These are phyloP conservation scores for Rhamnusium bicolor DNA, from an alignment of 2,888 invertebrate species.

Conservation along the genomic window DNA sequence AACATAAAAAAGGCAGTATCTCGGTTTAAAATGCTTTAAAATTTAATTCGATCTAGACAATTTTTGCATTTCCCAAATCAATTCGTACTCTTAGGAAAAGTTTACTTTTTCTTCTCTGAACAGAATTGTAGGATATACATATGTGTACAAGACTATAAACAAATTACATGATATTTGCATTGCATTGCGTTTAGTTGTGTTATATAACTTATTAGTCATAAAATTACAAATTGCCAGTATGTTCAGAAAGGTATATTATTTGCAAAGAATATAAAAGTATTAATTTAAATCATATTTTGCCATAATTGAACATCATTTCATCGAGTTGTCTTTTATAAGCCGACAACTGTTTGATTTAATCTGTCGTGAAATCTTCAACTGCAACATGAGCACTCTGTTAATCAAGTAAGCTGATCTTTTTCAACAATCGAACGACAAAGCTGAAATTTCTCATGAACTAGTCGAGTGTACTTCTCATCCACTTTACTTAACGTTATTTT, in stretches of 20 bases:
- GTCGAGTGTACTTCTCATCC: conserved; percentile 15
- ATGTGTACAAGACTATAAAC: too few relatives aligned
- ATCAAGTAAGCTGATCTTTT: conserved; percentile 33
- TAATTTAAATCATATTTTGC: conserved; percentile 31
- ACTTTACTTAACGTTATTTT: conserved; percentile 3
- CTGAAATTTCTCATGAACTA: conserved; percentile 31
- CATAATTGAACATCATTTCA: conserved; percentile 18
- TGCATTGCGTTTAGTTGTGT: too few relatives aligned
- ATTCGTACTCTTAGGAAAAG: too few relatives aligned
- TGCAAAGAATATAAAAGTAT: conserved; percentile 20
- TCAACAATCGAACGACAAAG: conserved; percentile 18
- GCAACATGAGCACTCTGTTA: not conserved
- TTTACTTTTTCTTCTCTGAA: too few relatives aligned
- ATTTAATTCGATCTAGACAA: too few relatives aligned
- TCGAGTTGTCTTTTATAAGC: conserved; percentile 20
- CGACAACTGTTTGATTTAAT: conserved; percentile 2
- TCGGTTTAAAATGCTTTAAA: too few relatives aligned
- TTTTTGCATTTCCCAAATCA: too few relatives aligned
- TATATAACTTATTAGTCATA: too few relatives aligned
- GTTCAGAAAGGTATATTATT: not conserved
- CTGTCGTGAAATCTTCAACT: not conserved
- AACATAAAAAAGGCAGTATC: too few relatives aligned
- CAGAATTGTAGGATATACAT: too few relatives aligned
- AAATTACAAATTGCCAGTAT: too few relatives aligned
- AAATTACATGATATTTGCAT: too few relatives aligned